Percentiles rank a stretch among this genome's conserved stretches.
Conservation (phyloP, 2,888 invertebrate species). For the Linnaemya tessellans region DNA sequence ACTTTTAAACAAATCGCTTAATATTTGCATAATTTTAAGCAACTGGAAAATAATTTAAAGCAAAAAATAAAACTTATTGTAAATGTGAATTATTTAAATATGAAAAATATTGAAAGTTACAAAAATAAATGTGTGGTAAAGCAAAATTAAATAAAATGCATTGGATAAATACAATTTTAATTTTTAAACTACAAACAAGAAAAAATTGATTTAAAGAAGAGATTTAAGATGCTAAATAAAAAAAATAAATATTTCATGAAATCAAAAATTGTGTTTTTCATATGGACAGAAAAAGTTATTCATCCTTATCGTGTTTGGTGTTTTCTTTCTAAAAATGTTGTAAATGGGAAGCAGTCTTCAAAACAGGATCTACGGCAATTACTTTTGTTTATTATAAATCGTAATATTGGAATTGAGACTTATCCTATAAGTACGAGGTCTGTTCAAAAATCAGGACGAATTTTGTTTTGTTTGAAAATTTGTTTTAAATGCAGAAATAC, state of each 20-base stretch:
- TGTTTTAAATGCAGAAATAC: too few species aligned
- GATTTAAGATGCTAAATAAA: conserved; percentile 66
- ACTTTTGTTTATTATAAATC: too few species aligned
- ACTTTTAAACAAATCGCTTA: conserved; percentile 66
- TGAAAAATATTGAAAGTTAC: conserved; percentile 56
- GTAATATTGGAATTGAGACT: too few species aligned
- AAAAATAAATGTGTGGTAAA: conserved; percentile 64
- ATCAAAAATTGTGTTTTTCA: conserved; percentile 26
- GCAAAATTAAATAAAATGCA: conserved; percentile 14
- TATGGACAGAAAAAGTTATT: too few species aligned
- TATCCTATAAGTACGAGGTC: too few species aligned
- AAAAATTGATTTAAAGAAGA: conserved; percentile 48
- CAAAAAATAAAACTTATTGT: conserved; percentile 56
- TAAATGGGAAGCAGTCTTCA: too few species aligned
- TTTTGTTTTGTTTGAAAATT: too few species aligned
- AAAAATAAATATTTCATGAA: conserved; percentile 59
- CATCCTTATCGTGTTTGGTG: background rate
- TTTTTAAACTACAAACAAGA: conserved; percentile 60
- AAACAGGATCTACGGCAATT: background rate
- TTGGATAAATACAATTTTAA: conserved; percentile 68
- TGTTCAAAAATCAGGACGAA: too few species aligned
- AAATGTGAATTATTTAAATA: conserved; percentile 66
- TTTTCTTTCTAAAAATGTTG: too few species aligned
- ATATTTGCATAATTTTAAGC: conserved; percentile 68
- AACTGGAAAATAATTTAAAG: conserved; percentile 39